phyloP scores from a whole-genome alignment of 2,888 invertebrate genomes.

The Drosophila picticornis region DNA sequence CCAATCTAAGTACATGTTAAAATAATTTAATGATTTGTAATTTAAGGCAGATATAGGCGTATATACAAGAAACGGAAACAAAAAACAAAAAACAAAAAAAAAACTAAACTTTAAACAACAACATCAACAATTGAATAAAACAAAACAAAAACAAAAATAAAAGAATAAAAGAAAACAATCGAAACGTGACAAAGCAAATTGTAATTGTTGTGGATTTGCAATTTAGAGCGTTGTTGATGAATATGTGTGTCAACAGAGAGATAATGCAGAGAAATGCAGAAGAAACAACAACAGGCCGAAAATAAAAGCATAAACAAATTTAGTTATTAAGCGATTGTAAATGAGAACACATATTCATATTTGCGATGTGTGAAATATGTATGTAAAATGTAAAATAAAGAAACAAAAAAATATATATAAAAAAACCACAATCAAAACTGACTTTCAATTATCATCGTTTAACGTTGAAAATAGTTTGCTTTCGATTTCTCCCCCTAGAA shows the following conservation, averaged over 20 bases:
- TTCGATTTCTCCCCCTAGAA: not conserved
- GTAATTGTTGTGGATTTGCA: constrained; percentile 59
- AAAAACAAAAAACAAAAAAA: constrained; percentile 47
- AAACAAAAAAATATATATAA: constrained; percentile 79
- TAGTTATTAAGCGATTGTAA: constrained; percentile 74
- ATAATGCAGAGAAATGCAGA: constrained; percentile 32
- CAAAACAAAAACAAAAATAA: constrained; percentile 13
- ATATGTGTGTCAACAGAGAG: constrained; percentile 52
- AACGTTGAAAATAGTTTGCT: not conserved
- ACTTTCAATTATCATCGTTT: not conserved
- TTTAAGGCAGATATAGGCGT: constrained; percentile 73
- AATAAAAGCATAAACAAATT: constrained; percentile 70
- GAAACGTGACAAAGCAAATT: constrained; percentile 71
- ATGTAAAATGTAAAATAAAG: constrained; percentile 83
- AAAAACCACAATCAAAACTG: constrained; percentile 22
- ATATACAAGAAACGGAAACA: constrained; percentile 61
- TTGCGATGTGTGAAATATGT: constrained; percentile 80
- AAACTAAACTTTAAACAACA: constrained; percentile 46
- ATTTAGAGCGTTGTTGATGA: constrained; percentile 32
- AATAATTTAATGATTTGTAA: constrained; percentile 79
- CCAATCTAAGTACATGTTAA: constrained; percentile 80
- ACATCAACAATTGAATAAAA: constrained; percentile 50
- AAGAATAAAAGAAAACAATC: constrained; percentile 45
- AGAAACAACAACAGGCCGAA: constrained; percentile 53
- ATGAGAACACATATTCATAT: constrained; percentile 75